Conservation (phyloP, 2,888 invertebrate species). For the Myopa testacea region DNA sequence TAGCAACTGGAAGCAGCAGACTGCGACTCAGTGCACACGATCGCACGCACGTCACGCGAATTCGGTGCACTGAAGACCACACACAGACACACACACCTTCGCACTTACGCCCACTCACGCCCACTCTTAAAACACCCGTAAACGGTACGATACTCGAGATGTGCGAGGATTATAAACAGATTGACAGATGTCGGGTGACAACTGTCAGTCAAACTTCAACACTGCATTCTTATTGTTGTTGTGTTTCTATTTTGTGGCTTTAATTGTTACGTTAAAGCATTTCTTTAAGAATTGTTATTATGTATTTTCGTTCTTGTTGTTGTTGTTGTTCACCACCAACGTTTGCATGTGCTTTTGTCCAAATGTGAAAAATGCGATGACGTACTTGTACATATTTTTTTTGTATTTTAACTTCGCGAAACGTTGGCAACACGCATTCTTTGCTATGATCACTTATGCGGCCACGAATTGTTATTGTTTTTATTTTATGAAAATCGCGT, state of each 20-base stretch:
- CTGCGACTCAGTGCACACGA: neutral
- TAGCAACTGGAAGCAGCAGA: too few species aligned
- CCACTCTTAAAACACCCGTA: neutral
- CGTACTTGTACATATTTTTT: conserved; percentile 28
- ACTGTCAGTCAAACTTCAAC: neutral
- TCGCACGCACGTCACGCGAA: conserved; percentile 2
- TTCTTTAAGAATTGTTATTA: neutral
- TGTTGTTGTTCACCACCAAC: conserved; percentile 6
- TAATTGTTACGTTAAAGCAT: neutral
- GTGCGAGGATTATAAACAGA: neutral
- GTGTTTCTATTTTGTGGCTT: conserved; percentile 7
- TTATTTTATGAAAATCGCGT: conserved; percentile 15
- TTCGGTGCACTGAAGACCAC: neutral
- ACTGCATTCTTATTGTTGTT: conserved; percentile 3
- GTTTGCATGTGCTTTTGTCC: neutral
- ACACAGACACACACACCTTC: neutral
- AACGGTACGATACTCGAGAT: neutral
- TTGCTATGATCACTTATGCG: neutral
- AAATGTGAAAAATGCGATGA: neutral
- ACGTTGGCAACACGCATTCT: too few species aligned
- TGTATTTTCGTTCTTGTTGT: conserved; percentile 6
- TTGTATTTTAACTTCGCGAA: conserved; percentile 3
- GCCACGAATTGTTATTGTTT: conserved; percentile 10
- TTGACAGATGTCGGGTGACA: neutral
- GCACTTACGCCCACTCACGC: conserved; percentile 3